Conservation (phyloP, 2,888 invertebrate species). For the Bombylius discolor region DNA sequence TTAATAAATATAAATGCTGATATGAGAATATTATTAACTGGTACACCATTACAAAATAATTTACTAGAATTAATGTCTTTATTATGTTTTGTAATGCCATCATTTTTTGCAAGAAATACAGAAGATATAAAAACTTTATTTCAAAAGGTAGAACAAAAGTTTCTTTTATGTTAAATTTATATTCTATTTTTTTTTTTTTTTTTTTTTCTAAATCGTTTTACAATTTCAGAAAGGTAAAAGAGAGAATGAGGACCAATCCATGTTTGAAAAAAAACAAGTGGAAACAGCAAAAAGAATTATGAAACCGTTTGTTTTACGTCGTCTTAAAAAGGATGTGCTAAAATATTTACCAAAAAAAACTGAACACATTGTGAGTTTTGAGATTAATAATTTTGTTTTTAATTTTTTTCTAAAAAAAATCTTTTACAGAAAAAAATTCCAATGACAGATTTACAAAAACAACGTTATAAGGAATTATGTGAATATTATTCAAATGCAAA, state of each 20-base stretch:
- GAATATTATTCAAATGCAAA: conserved; percentile 50
- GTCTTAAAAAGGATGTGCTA: conserved; percentile 77
- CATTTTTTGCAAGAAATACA: conserved; percentile 78
- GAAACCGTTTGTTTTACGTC: conserved; percentile 84
- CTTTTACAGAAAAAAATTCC: conserved; percentile 38
- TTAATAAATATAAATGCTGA: conserved; percentile 79
- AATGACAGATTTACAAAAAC: conserved; percentile 59
- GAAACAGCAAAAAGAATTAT: conserved; percentile 89
- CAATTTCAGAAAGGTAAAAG: conserved; percentile 38
- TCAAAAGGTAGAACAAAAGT: conserved; percentile 49
- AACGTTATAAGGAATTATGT: conserved; percentile 62
- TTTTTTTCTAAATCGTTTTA: conserved; percentile 11
- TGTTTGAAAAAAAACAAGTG: conserved; percentile 84
- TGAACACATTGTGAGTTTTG: conserved; percentile 46
- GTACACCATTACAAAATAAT: conserved; percentile 94
- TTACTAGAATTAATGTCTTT: conserved; percentile 89
- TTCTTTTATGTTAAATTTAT: conserved; percentile 22
- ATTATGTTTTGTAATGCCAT: conserved; percentile 91
- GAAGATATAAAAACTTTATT: conserved; percentile 80
- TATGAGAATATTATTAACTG: conserved; percentile 78
- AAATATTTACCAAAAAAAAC: conserved; percentile 74
- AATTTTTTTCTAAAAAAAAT: not conserved
- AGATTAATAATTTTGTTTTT: conserved; percentile 11
- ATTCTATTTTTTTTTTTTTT: conserved; percentile 13
- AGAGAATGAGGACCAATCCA: conserved; percentile 47